Base-by-base conservation (phyloP, 2,113 vertebrate genomes). In the Atlantisia rogersi region DNA sequence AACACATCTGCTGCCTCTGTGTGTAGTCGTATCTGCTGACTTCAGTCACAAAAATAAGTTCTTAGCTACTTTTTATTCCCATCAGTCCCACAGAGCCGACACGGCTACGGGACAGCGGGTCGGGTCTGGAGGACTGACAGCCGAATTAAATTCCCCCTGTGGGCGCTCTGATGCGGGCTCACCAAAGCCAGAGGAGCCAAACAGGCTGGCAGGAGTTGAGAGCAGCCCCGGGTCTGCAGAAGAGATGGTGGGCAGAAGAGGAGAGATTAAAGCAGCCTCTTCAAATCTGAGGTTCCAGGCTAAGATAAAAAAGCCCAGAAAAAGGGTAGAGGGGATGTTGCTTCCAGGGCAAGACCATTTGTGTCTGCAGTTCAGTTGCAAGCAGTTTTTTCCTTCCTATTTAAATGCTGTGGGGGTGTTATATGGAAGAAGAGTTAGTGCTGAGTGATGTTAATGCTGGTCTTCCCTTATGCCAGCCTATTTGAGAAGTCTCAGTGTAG, bases 41-140 rank as follows among this genome's bases (percentile, higher is more conserved):
- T 96, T 95, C 83, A 96, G 94, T 84, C 90, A 92, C 82, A 93
- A 93, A 95, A 93, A 53, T 52, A 92, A 93, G 78, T 95, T 82
- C 77, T 95, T 80, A 63, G 19, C 29, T 65, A 67, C 64, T 89
- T 95, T 95, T 95, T 88, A 91, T 88, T 92, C 79, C 64, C 63
- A 67, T 91, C 83, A 88, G 68, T 84, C 73, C 91, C 82, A 71
- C 82, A 88, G 86, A 92, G 86, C 52, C 0, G 0, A 65, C 0
- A 0, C 53, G 78, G 65, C 86, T 52, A 48, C 3, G 12, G 73
- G 39, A 59, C 42, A 44, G 17, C 1, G 1, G 65, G 35, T 48
- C 0, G 2, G 55, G 40, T 91, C 53, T 82, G 80, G 56, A 75
- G 65, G 69, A 77, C 90, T 11, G 48, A 28, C 48, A 87, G 44